These are phyloP conservation scores for Calycopis cecrops DNA, from an alignment of 1,140 invertebrate species.

Conservation along the genomic window DNA sequence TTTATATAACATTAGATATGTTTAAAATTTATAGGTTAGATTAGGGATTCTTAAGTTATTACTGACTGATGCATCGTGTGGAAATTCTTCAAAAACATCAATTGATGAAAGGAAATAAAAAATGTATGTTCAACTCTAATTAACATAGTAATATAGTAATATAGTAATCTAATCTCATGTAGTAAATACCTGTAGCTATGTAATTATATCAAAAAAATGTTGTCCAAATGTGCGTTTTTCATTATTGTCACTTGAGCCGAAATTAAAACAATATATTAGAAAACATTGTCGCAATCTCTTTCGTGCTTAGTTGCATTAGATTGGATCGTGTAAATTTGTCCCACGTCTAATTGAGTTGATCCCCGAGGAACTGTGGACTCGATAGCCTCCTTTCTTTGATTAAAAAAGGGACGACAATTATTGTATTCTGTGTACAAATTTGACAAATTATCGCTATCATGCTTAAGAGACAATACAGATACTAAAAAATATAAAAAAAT, in stretches of 20 bases:
- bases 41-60: no score
- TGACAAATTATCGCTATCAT: background rate
- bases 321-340: constrained; percentile 58
- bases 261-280: constrained; percentile 19
- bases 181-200: no score
- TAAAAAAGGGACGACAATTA: constrained; percentile 33
- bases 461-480: constrained; percentile 1
- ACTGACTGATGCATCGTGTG: no score
- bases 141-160: no score
- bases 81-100: no score
- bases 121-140: no score
- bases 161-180: no score
- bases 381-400: constrained; percentile 39
- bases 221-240: constrained; percentile 5
- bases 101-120: no score
- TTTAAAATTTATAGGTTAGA: no score
- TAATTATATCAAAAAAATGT: constrained; percentile 1
- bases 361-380: constrained; percentile 32
- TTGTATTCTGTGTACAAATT: constrained; percentile 12
- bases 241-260: background rate
- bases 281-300: constrained; percentile 40
- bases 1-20: no score
- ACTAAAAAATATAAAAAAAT: no score
- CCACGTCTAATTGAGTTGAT: constrained; percentile 53
- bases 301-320: constrained; percentile 45